Conservation (phyloP, 2,888 invertebrate species). For the Tigriopus californicus region DNA sequence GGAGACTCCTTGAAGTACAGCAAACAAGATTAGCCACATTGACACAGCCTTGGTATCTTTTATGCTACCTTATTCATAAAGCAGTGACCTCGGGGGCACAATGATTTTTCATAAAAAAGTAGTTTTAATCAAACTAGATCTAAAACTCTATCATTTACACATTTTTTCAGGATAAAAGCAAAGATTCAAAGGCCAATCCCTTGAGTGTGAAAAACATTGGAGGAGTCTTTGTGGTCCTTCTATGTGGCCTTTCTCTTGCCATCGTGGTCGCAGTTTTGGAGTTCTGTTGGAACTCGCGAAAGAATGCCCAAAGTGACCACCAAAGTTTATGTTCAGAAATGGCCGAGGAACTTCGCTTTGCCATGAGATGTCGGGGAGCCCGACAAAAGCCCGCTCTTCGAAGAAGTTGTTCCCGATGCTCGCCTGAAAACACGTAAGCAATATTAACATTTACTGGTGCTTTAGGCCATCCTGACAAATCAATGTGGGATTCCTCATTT, state of each 20-base stretch:
- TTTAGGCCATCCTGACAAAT: background rate
- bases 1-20: no score
- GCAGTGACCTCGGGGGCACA: no score
- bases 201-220: slow-evolving; percentile 75
- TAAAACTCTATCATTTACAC: no score
- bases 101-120: no score
- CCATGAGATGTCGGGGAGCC: slow-evolving; percentile 66
- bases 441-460: background rate
- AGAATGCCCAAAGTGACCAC: slow-evolving; percentile 58
- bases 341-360: slow-evolving; percentile 76
- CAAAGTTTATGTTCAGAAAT: slow-evolving; percentile 85
- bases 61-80: no score
- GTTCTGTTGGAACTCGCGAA: slow-evolving; percentile 84
- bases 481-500: background rate
- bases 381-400: slow-evolving; percentile 58
- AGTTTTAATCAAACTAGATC: no score
- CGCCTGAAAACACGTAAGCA: slow-evolving; percentile 36
- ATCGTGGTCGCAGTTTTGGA: slow-evolving; percentile 81
- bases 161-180: no score
- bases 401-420: slow-evolving; percentile 53
- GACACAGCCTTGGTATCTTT: no score
- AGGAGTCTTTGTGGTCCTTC: slow-evolving; percentile 87
- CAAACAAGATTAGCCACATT: no score
- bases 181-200: slow-evolving; percentile 84
- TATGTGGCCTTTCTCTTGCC: slow-evolving; percentile 74